phyloP scores from a whole-genome alignment of 2,888 invertebrate species.

The Cataglyphis albicans region DNA sequence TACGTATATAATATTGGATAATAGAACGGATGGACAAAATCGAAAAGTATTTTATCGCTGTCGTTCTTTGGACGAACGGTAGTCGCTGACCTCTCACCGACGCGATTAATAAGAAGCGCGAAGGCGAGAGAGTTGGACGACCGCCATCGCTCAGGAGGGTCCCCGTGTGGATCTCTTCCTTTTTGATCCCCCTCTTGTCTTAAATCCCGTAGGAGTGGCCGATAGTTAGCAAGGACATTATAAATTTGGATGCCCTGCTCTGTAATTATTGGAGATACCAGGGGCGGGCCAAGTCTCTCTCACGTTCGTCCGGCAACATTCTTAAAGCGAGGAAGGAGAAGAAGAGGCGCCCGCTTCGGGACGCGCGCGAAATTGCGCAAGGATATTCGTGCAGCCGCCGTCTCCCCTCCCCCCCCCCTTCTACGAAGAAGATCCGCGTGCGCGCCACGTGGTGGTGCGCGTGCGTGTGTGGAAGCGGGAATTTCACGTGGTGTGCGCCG shows the following conservation, averaged over 20 bases:
- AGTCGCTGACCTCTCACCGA: slow-evolving; percentile 70
- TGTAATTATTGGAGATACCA: slow-evolving; percentile 77
- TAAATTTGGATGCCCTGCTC: slow-evolving; percentile 78
- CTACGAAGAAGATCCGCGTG: background rate
- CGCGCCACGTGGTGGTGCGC: slow-evolving; percentile 37
- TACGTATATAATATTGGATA: background rate
- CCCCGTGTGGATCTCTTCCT: slow-evolving; percentile 21
- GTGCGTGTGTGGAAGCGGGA: slow-evolving; percentile 1
- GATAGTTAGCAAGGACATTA: slow-evolving; percentile 80
- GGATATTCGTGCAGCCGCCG: slow-evolving; percentile 30
- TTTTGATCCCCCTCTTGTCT: slow-evolving; percentile 43
- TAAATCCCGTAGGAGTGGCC: slow-evolving; percentile 71
- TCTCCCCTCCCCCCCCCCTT: background rate
- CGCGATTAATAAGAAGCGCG: slow-evolving; percentile 65
- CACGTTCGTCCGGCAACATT: slow-evolving; percentile 31
- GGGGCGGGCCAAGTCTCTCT: slow-evolving; percentile 69
- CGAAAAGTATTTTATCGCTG: slow-evolving; percentile 7
- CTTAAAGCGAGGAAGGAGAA: background rate
- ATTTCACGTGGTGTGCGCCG: slow-evolving; percentile 48
- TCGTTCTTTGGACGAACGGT: slow-evolving; percentile 60
- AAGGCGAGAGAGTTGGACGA: slow-evolving; percentile 42
- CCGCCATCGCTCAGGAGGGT: slow-evolving; percentile 47
- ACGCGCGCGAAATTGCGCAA: slow-evolving; percentile 28
- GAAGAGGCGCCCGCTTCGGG: slow-evolving; percentile 9
- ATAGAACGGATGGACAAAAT: background rate